Percentiles rank a stretch among this genome's conserved stretches.
Conservation (phyloP, 2,113 vertebrate species). For the Microcebus tavaratra region DNA sequence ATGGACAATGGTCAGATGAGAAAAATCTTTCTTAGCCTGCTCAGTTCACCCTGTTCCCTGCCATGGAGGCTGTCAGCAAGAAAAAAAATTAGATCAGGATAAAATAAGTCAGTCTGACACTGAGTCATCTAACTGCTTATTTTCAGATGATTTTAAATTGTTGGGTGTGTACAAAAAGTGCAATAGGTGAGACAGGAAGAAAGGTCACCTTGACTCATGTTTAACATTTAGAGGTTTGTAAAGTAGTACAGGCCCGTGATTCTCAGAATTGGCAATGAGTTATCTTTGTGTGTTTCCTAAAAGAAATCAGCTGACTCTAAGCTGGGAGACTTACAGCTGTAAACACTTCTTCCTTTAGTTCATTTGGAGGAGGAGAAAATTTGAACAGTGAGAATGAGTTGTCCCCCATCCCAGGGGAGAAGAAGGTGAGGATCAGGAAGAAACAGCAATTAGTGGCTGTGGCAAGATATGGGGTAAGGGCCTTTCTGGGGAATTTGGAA, state of each 20-base stretch:
- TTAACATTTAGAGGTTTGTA: slow-evolving; percentile 46
- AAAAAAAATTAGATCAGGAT: slow-evolving; percentile 27
- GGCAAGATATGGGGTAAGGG: neutral
- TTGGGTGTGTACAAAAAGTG: neutral
- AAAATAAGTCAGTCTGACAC: neutral
- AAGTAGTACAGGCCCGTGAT: slow-evolving; percentile 1
- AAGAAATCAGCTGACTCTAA: slow-evolving; percentile 52
- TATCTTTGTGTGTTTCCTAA: slow-evolving; percentile 62
- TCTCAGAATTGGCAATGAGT: slow-evolving; percentile 54
- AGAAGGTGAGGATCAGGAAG: neutral
- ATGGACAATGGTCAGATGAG: neutral
- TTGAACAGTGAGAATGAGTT: neutral
- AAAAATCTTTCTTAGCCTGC: neutral
- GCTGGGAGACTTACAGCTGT: neutral
- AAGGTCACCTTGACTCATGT: slow-evolving; percentile 30
- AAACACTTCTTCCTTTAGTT: slow-evolving; percentile 10
- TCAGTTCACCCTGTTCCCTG: neutral
- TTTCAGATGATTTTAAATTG: slow-evolving; percentile 49
- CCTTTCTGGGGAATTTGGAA: neutral
- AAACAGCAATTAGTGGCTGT: neutral
- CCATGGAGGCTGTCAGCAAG: neutral
- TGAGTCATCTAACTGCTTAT: neutral
- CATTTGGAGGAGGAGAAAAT: slow-evolving; percentile 5
- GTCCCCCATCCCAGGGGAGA: no score
- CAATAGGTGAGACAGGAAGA: neutral